These are phyloP conservation scores for Drosophila punjabiensis DNA, from an alignment of 1,140 invertebrate genomes.

Conservation along the genomic window DNA sequence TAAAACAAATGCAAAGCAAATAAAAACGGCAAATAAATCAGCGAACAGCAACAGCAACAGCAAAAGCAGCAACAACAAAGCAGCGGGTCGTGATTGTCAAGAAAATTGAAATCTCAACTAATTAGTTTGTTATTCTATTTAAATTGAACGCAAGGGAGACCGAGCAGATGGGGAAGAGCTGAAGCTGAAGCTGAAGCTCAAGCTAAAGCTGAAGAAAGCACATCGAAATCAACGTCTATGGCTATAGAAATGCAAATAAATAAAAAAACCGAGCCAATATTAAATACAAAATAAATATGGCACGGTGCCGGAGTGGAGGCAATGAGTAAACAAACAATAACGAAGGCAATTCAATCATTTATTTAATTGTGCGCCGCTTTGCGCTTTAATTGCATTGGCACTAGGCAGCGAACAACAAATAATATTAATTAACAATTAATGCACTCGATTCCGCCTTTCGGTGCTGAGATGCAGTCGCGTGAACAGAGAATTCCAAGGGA, in stretches of 20 bases:
- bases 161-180: constrained; percentile 25
- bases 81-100: constrained; percentile 50
- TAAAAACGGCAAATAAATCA: constrained; percentile 46
- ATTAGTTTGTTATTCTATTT: constrained; percentile 84
- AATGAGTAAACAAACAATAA: constrained; percentile 50
- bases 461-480: constrained; percentile 41
- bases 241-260: constrained; percentile 43
- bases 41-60: neutral
- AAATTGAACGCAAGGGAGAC: constrained; percentile 37
- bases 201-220: constrained; percentile 13
- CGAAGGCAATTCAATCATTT: constrained; percentile 67
- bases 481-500: constrained; percentile 25
- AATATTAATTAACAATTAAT: constrained; percentile 80
- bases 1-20: constrained; percentile 52
- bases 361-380: constrained; percentile 73
- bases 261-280: constrained; percentile 50
- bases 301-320: constrained; percentile 9
- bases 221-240: constrained; percentile 16
- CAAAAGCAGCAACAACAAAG: constrained; percentile 3
- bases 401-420: constrained; percentile 44
- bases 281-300: constrained; percentile 35
- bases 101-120: constrained; percentile 72
- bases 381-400: constrained; percentile 71
- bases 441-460: constrained; percentile 39
- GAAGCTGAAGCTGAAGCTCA: neutral